Evolutionary conservation across 2,888 invertebrate species (phyloP), one percentile per base, ranked within the genome.

Genomic region (Chymomyza caudatula): DNA sequence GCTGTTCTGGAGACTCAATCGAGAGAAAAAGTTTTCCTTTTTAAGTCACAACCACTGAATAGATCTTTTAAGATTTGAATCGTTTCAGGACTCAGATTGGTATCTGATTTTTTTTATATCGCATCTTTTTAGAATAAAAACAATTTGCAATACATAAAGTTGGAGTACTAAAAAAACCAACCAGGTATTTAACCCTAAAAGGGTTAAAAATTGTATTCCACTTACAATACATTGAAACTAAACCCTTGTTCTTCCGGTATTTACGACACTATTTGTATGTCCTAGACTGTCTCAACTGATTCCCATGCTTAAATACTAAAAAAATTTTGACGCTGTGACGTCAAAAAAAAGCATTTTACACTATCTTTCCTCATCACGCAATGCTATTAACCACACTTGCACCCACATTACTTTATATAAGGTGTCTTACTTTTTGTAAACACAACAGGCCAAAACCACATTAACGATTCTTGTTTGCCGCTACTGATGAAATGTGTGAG

Each of bases 401-500:
- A 65, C 42, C 43, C 17, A 20, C 23, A 42, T 57, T 43, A 23
- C 23, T 11, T 37, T 37, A 37, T 37, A 37, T 37, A 37, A 37
- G 29, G 29, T 37, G 29, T 37, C 29, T 37, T 37, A 37, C 29
- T 37, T 37, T 29, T 37, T 37, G 11, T 11, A 37, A 37, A 8
- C 68, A 77, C 68, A 77, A 77, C 70, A 74, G 66, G 71, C 71
- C 54, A 52, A 37, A 37, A 37, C 49, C 64, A 68, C 74, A 73
- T 72, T 75, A 74, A 63, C 65, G 68, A 65, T 37, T 63, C 19
- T 59, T 37, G 52, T 29, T n/a, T 15, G 17, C 44, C 44, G 15
- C 43, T 61, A 25, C 43, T 43, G 25, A 29, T 37, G 11, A 37
- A n/a, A n/a, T n/a, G n/a, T n/a, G n/a, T 22, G 22, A 51, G 22